Evolutionary conservation across 2,113 vertebrate species (phyloP).

Genomic region (Oryctolagus cuniculus): mOryCun1.1 NC_091453.1:65575501-65576000

Average conservation of each 20-base stretch:
- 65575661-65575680: conserved; percentile 53
- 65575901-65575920: conserved; percentile 64
- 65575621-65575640: background rate
- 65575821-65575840: conserved; percentile 90
- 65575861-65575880: conserved; percentile 33
- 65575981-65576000: conserved; percentile 55
- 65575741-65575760: too few species aligned
- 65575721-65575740: too few species aligned
- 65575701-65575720: too few species aligned
- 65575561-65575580: conserved; percentile 4
- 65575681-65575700: background rate
- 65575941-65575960: conserved; percentile 57
- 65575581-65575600: conserved; percentile 3
- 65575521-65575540: background rate
- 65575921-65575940: conserved; percentile 50
- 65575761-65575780: background rate
- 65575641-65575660: conserved; percentile 38
- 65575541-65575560: background rate
- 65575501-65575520: conserved; percentile 1
- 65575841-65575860: conserved; percentile 79
- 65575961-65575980: conserved; percentile 47
- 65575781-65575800: conserved; percentile 89
- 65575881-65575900: conserved; percentile 34
- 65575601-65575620: conserved; percentile 44
- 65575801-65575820: conserved; percentile 89